Conservation (phyloP, 2,113 vertebrate genomes). For the Procavia capensis region DNA sequence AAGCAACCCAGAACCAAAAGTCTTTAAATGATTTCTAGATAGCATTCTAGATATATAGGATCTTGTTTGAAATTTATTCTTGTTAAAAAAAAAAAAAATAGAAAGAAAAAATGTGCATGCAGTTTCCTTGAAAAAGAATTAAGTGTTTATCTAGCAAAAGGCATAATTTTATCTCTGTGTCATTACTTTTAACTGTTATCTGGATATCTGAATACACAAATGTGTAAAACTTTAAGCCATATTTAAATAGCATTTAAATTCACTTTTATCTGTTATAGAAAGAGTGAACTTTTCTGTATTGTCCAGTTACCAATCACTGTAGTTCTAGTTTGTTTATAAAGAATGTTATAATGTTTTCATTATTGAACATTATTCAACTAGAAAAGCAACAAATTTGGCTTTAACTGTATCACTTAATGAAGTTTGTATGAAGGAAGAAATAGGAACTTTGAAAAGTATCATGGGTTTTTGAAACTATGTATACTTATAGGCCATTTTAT, state of each 20-base stretch:
- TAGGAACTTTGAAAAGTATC: background rate
- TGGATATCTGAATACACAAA: slow-evolving; percentile 70
- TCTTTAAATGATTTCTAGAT: background rate
- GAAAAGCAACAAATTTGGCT: slow-evolving; percentile 62
- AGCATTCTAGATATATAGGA: background rate
- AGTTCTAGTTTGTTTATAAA: slow-evolving; percentile 82
- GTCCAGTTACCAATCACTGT: slow-evolving; percentile 77
- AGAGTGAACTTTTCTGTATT: no score
- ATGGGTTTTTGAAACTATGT: background rate
- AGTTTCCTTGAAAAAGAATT: slow-evolving; percentile 65
- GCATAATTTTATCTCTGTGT: slow-evolving; percentile 56
- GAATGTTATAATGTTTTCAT: slow-evolving; percentile 83
- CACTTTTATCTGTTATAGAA: slow-evolving; percentile 62
- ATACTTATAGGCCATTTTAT: background rate
- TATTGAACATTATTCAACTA: slow-evolving; percentile 83
- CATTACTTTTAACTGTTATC: slow-evolving; percentile 74
- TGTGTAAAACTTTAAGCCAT: slow-evolving; percentile 68
- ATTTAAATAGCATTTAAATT: slow-evolving; percentile 74
- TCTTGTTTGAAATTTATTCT: slow-evolving; percentile 75
- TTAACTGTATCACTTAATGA: slow-evolving; percentile 70
- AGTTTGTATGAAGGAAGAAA: background rate
- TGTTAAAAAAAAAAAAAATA: slow-evolving; percentile 73
- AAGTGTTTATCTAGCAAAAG: slow-evolving; percentile 79
- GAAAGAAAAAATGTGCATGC: no score
- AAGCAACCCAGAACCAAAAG: background rate